Evolutionary conservation across 1,140 invertebrate genomes (phyloP).

Genomic region (Drosophila willistoni): DNA sequence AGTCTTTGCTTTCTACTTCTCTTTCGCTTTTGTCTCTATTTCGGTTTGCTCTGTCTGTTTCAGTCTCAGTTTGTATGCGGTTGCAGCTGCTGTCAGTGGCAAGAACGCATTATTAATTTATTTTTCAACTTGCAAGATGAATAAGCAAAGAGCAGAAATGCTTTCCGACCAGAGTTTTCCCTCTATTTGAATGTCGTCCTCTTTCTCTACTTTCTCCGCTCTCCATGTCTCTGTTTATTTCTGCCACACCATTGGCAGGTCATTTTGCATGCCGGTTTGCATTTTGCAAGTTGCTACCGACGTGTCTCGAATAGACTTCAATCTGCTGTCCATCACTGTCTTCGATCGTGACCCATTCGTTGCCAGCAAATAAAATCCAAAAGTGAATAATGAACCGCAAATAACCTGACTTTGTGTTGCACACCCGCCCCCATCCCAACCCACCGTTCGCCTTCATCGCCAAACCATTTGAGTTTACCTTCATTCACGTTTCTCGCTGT

Average conservation of each 20-base stretch:
- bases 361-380: constrained; percentile 75
- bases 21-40: constrained; percentile 17
- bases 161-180: constrained; percentile 46
- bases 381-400: constrained; percentile 82
- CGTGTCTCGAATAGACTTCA: constrained; percentile 65
- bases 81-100: constrained; percentile 78
- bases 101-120: constrained; percentile 82
- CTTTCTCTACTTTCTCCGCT: not conserved
- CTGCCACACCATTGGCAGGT: constrained; percentile 52
- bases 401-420: constrained; percentile 73
- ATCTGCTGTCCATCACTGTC: constrained; percentile 77
- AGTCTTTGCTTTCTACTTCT: not conserved
- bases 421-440: too few species aligned
- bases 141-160: constrained; percentile 80
- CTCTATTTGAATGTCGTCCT: constrained; percentile 65
- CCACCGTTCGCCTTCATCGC: not conserved
- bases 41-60: constrained; percentile 32
- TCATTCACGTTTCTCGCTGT: constrained; percentile 60
- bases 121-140: constrained; percentile 81
- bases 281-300: constrained; percentile 42
- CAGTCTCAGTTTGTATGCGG: constrained; percentile 50
- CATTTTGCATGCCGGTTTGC: constrained; percentile 72
- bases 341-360: constrained; percentile 61
- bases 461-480: not conserved
- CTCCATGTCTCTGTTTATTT: constrained; percentile 7